Base-by-base conservation (phyloP, 2,797 vertebrate species). In the Dendrocincla fuliginosa region DNA sequence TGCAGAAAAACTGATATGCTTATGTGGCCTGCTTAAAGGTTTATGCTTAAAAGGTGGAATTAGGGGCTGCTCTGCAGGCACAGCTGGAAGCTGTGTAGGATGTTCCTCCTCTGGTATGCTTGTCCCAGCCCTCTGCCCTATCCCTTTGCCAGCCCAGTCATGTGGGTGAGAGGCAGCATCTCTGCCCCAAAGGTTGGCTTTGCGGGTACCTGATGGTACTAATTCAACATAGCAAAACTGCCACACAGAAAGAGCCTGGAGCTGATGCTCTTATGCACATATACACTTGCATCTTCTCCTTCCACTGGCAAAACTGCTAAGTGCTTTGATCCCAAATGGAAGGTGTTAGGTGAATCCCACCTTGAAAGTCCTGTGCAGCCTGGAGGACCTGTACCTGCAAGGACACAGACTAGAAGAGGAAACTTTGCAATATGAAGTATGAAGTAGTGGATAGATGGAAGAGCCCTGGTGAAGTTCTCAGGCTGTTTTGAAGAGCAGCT, bases 71-170 rank as follows among this genome's bases (percentile, higher is more conserved):
- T 83, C 50, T 64, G 44, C 37, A 59, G 44, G 18, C 1, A 2
- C 15, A 32, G 39, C 42, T 28, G 13, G 42, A 92, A 83, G 33
- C 9, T 4, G 6, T 53, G 37, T 12, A 35, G 69, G 41, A 18
- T 74, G 30, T 35, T 76, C n/a, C 35, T 68, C 25, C 46, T 16
- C 16, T 3, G 1, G 2, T 32, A 12, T 52, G 63, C 57, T 76
- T 7, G 0, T 41, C 35, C 28, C 46, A 59, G 1, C 15, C n/a
- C 25, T 69, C 73, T 78, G 35, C 70, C 52, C 60, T 1, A 0
- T 33, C 30, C 37, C 23, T 69, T 73, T 1, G 1, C 30, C 1
- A 4, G 53, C 32, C 27, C n/a, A 55, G 37, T 24, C 0, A 0
- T 4, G 63, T 14, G 28, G 80, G 9, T 1, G 2, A 68, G 32